A percentile compares a stretch with the other conserved stretches of the same genome.
phyloP scores from a whole-genome alignment of 2,113 vertebrate genomes.

The Catharus fuscescens region DNA sequence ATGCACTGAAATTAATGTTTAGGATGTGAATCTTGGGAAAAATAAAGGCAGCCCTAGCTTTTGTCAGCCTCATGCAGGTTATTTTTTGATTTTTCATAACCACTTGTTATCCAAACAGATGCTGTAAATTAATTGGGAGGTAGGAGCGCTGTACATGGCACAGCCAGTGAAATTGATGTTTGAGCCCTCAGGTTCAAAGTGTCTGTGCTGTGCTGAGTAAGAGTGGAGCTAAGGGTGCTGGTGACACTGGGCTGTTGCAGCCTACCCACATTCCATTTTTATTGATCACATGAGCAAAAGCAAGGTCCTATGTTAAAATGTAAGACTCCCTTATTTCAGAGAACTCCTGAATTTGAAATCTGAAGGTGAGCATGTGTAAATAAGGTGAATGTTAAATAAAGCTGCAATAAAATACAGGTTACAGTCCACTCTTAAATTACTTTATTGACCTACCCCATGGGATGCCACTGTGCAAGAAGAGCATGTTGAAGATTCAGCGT shows the following conservation, averaged over 20 bases:
- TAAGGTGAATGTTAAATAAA: not conserved
- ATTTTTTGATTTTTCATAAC: not conserved
- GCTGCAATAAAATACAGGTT: not conserved
- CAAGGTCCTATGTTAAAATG: rapidly evolving
- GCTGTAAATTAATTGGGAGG: not conserved
- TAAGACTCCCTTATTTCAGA: not conserved
- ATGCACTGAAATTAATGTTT: not conserved
- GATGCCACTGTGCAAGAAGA: not conserved
- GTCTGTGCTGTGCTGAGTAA: not conserved
- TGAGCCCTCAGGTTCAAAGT: not conserved
- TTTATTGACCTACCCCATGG: not conserved
- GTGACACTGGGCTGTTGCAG: not conserved
- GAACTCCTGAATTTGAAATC: not conserved
- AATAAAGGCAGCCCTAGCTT: not conserved
- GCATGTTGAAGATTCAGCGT: not conserved
- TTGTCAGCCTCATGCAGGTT: not conserved
- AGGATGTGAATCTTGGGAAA: not conserved
- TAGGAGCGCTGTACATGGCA: not conserved
- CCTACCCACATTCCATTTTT: not conserved
- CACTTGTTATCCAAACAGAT: not conserved
- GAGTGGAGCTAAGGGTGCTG: not conserved
- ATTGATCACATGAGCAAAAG: not conserved
- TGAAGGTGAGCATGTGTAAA: not conserved
- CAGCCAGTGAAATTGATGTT: not conserved
- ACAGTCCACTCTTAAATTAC: not conserved